These are phyloP conservation scores for Helarctos malayanus DNA, from an alignment of 2,797 vertebrate species.

Conservation along the genomic window DNA sequence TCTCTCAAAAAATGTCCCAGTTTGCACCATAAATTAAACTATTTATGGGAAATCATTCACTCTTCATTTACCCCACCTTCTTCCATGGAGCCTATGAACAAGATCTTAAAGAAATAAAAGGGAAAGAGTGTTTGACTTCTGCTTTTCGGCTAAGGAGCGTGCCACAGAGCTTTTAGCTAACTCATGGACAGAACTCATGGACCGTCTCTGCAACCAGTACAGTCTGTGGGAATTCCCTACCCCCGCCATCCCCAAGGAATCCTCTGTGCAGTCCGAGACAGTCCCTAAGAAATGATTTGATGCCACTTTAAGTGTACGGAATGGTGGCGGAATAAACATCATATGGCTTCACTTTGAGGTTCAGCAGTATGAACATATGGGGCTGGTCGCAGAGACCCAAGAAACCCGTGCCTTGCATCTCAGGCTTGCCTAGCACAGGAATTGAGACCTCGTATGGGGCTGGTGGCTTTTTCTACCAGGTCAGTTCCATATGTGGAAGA, in stretches of 20 bases:
- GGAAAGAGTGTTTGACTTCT: not conserved
- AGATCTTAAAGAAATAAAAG: not conserved
- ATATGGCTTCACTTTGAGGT: not conserved
- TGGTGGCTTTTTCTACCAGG: not conserved
- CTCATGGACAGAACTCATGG: not conserved
- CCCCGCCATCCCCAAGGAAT: accelerated
- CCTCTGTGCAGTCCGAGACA: not conserved
- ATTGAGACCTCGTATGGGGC: not conserved
- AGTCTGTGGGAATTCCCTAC: not conserved
- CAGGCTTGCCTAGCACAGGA: not conserved
- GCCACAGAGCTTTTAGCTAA: not conserved
- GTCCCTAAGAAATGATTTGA: not conserved
- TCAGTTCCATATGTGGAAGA: not conserved
- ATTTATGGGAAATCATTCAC: not conserved
- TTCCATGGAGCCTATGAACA: not conserved
- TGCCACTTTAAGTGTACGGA: not conserved
- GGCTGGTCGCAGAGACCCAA: not conserved
- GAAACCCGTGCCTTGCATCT: too few relatives aligned
- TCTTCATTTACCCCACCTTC: not conserved
- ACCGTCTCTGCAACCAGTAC: not conserved
- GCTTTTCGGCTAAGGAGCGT: not conserved
- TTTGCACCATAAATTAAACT: not conserved
- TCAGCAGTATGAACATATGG: not conserved
- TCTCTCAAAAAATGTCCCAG: not conserved
- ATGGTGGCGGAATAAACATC: not conserved